A percentile compares a stretch with the other conserved stretches of the same genome.
phyloP scores from a whole-genome alignment of 2,113 vertebrate species.

The Emydocephalus ijimae region DNA sequence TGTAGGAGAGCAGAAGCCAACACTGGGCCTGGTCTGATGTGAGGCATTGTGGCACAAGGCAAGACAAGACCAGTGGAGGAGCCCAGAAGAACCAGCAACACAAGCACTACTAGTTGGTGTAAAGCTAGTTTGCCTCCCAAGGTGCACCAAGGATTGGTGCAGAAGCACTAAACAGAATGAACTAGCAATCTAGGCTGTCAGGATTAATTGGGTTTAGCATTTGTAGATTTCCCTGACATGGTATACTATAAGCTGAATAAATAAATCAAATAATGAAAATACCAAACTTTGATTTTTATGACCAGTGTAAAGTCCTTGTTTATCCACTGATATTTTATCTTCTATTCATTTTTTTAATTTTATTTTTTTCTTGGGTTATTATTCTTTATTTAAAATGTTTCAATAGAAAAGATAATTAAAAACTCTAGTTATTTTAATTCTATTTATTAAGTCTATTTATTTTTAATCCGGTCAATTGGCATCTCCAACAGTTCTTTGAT shows the following conservation, averaged over 20 bases:
- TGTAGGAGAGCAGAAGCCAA: neutral
- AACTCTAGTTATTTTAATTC: no score
- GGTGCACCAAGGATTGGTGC: neutral
- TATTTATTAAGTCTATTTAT: neutral
- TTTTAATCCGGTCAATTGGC: neutral
- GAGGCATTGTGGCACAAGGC: no score
- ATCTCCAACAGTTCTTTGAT: neutral
- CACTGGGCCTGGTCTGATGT: neutral
- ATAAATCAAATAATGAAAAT: neutral
- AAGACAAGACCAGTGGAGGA: neutral
- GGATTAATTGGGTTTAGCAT: neutral
- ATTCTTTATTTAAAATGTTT: neutral
- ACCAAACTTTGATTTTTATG: neutral
- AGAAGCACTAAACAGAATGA: neutral
- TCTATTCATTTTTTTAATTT: neutral
- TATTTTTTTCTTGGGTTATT: neutral
- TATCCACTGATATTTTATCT: neutral
- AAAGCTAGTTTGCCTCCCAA: neutral
- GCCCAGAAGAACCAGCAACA: neutral
- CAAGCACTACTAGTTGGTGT: neutral
- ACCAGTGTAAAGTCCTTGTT: neutral
- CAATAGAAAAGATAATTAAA: neutral
- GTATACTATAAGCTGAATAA: neutral
- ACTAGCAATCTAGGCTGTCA: neutral
- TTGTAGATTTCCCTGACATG: neutral